Evolutionary conservation across 2,113 vertebrate species (phyloP).

Genomic region (Hiodon alosoides): DNA sequence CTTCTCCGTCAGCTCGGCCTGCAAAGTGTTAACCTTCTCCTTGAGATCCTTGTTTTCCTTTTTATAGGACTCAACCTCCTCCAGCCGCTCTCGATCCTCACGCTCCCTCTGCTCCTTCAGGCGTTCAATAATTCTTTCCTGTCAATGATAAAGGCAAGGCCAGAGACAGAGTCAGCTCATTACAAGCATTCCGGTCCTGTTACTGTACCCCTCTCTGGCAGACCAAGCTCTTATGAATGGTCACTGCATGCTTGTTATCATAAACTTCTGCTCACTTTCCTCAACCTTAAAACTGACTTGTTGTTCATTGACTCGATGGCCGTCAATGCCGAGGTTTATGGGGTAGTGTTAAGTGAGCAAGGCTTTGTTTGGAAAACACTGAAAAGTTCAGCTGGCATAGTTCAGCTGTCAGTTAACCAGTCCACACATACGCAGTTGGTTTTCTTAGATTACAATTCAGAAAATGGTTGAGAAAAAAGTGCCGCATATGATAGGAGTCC

Average conservation of each 20-base stretch:
- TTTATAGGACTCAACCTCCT: slow-evolving; percentile 83
- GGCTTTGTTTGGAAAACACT: background rate
- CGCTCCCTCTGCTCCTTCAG: slow-evolving; percentile 85
- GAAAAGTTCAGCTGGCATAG: background rate
- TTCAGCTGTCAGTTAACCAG: too few relatives aligned
- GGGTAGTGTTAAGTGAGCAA: slow-evolving; percentile 25
- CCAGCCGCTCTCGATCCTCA: slow-evolving; percentile 81
- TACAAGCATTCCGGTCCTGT: background rate
- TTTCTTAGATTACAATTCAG: background rate
- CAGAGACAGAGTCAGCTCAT: slow-evolving; percentile 1
- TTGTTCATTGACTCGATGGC: background rate
- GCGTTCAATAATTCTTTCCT: slow-evolving; percentile 95
- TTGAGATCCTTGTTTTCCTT: slow-evolving; percentile 92
- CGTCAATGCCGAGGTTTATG: background rate
- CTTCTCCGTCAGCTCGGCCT: slow-evolving; percentile 76
- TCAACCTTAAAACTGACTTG: background rate
- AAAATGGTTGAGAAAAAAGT: background rate
- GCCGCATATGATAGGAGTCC: background rate
- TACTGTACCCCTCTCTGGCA: background rate
- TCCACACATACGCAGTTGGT: background rate
- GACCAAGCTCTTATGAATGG: slow-evolving; percentile 2
- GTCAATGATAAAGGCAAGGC: slow-evolving; percentile 17
- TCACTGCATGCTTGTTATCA: background rate
- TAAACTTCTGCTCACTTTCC: background rate
- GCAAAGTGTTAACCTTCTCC: slow-evolving; percentile 79